Evolutionary conservation across 2,113 vertebrate species (phyloP).

Genomic region (Petroica traversi): DNA sequence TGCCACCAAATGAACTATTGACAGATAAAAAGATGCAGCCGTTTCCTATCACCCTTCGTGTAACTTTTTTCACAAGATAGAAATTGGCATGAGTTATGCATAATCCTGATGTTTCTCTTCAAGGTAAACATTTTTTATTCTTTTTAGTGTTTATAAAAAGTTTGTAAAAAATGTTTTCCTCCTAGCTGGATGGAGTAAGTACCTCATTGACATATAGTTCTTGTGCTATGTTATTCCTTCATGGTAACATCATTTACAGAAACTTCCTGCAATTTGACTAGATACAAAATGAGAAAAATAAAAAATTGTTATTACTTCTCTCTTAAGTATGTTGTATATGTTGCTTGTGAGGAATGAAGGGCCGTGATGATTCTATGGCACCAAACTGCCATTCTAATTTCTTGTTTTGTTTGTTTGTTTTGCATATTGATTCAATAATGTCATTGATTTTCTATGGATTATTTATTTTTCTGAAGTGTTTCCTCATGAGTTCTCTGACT

Average conservation of each 20-base stretch:
- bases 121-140: neutral
- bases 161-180: neutral
- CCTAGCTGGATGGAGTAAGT: neutral
- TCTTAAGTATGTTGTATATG: neutral
- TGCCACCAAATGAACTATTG: neutral
- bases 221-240: neutral
- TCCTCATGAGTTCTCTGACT: neutral
- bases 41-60: neutral
- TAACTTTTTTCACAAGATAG: neutral
- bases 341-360: neutral
- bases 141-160: neutral
- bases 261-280: neutral
- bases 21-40: neutral
- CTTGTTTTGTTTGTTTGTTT: neutral
- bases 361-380: neutral
- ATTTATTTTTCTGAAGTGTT: neutral
- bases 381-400: neutral
- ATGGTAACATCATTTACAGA: neutral
- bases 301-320: neutral
- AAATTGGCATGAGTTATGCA: neutral
- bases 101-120: neutral
- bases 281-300: neutral
- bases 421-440: neutral
- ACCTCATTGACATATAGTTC: neutral
- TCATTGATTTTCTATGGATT: neutral